A percentile compares a stretch with the other conserved stretches of the same genome.
phyloP scores from a whole-genome alignment of 2,113 vertebrate species.

The Pseudopodoces humilis region DNA sequence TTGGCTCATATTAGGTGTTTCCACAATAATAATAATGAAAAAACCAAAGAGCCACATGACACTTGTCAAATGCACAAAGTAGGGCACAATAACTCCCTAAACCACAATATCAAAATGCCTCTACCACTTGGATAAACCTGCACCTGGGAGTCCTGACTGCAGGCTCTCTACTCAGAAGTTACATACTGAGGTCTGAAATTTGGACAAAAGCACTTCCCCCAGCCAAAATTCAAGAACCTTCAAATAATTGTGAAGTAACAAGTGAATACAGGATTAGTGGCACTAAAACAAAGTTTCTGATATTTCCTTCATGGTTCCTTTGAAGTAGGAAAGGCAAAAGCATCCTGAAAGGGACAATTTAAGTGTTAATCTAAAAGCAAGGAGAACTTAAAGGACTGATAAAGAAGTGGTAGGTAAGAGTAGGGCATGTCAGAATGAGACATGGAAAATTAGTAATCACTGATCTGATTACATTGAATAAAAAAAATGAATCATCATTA shows the following conservation, averaged over 20 bases:
- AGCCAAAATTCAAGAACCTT: neutral
- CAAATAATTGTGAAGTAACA: neutral
- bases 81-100: neutral
- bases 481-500: neutral
- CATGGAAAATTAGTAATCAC: neutral
- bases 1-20: neutral
- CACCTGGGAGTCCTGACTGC: neutral
- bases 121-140: neutral
- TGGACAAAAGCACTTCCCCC: neutral
- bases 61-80: neutral
- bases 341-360: neutral
- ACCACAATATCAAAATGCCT: neutral
- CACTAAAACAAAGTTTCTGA: neutral
- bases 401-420: neutral
- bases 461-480: too few relatives aligned
- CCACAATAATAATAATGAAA: constrained; percentile 41
- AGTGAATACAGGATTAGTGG: neutral
- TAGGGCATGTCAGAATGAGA: neutral
- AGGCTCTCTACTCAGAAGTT: neutral
- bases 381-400: neutral
- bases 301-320: neutral
- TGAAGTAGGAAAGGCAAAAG: neutral
- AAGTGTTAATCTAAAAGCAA: neutral
- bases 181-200: neutral
- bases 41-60: neutral